Evolutionary conservation across 1,140 invertebrate species (phyloP).

Genomic region (Micrasema minimum): DNA sequence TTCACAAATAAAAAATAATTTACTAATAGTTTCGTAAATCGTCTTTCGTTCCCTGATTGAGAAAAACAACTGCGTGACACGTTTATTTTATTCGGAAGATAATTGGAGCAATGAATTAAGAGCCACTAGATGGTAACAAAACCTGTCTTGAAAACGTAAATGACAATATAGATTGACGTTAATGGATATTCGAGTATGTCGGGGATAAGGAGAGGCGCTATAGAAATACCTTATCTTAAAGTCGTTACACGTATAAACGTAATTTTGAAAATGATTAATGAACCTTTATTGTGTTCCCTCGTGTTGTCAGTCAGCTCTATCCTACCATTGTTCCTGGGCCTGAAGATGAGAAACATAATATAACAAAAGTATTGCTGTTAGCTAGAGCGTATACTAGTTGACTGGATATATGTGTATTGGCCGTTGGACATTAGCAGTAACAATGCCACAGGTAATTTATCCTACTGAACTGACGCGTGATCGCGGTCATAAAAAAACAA

Average conservation of each 20-base stretch:
- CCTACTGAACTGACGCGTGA: no score
- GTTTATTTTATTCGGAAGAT: no score
- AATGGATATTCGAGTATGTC: conserved; percentile 32
- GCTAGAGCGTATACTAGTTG: background rate
- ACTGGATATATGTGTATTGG: background rate
- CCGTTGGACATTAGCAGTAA: background rate
- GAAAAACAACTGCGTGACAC: no score
- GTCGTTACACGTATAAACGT: conserved; percentile 35
- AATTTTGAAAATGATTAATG: conserved; percentile 42
- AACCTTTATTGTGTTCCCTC: conserved; percentile 14
- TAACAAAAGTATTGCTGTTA: conserved; percentile 1
- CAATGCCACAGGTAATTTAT: background rate
- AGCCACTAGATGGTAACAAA: no score
- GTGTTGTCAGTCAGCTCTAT: conserved; percentile 11
- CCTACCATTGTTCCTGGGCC: conserved; percentile 19
- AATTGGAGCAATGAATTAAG: no score
- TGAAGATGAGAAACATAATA: conserved; percentile 16
- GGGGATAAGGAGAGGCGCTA: conserved; percentile 34
- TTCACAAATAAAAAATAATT: no score
- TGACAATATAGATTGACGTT: conserved; percentile 36
- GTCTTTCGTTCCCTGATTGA: no score
- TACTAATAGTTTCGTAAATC: no score
- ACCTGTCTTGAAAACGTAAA: conserved; percentile 23
- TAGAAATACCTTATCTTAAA: conserved; percentile 41
- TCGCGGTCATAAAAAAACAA: no score